Percentiles rank a stretch among this genome's conserved stretches.
phyloP scores from a whole-genome alignment of 1,140 invertebrate genomes.

The Battus philenor region DNA sequence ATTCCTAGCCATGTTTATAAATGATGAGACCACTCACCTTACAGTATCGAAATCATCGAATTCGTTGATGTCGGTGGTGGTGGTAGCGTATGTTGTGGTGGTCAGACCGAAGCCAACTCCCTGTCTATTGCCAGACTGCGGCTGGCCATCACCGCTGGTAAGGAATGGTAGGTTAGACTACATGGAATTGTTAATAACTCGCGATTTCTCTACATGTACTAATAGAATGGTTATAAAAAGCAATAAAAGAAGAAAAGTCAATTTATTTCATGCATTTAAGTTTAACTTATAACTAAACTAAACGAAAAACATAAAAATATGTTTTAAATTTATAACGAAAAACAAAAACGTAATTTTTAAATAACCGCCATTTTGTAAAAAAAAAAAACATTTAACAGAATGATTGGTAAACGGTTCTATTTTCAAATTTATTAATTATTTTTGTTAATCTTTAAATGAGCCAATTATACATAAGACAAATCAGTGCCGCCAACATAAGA shows the following conservation, averaged over 20 bases:
- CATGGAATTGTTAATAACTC: conserved; percentile 11
- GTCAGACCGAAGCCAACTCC: conserved; percentile 26
- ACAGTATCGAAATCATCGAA: conserved; percentile 28
- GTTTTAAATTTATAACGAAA: background rate
- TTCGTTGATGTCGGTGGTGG: conserved; percentile 18
- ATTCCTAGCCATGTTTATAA: too few species aligned
- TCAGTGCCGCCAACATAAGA: too few species aligned
- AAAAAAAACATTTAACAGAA: too few species aligned
- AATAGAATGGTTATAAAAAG: background rate
- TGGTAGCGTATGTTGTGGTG: conserved; percentile 20
- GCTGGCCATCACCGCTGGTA: conserved; percentile 33
- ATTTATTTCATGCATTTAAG: background rate
- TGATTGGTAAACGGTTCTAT: too few species aligned
- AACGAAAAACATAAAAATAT: background rate
- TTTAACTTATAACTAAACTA: background rate
- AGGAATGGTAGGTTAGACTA: conserved; percentile 17
- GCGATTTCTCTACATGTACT: too few species aligned
- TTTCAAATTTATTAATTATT: too few species aligned
- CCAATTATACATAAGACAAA: too few species aligned
- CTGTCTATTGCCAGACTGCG: conserved; percentile 24
- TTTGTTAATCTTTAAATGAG: too few species aligned
- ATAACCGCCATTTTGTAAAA: too few species aligned
- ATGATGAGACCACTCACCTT: conserved; percentile 27
- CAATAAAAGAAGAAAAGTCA: background rate
- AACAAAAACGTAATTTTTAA: too few species aligned